Base-by-base conservation (phyloP, 2,113 vertebrate species). In the Elgaria multicarinata region DNA sequence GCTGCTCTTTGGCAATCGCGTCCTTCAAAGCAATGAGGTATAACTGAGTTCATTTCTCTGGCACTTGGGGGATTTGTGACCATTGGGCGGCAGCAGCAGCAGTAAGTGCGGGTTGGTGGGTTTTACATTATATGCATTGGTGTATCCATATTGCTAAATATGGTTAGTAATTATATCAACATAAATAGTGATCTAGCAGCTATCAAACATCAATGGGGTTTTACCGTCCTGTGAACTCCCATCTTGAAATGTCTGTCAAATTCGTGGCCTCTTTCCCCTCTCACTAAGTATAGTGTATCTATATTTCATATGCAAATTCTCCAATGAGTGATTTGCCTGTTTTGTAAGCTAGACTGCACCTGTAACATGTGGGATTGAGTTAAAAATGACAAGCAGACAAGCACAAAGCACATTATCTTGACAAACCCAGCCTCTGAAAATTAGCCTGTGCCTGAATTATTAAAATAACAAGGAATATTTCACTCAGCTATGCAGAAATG, bases 401-500 rank as follows among this genome's bases (percentile, higher is more conserved):
- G 98, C 97, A 97, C 97, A 97, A 97, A 95, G 97, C 97, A 98
- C 98, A 98, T 98, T 98, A 98, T 98, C 98, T 98, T 98, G 98
- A 98, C 98, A 99, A 98, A 98, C 97, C 97, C 97, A 97, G 97
- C 96, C 96, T 98, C 97, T 95, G 96, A 98, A 98, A 98, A 99
- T 99, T 99, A 99, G 98, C 97, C 94, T 96, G 95, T 96, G 97
- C 97, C 98, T 98, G 98, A 98, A 98, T 99, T 99, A 99, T 99
- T 99, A 98, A 99, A 99, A 98, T 99, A 99, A 98, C 98, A 98
- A 98, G 98, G 98, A 98, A 97, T 98, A 98, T 99, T 99, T 98
- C 98, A 98, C 98, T 98, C 98, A 97, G 97, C 97, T 98, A 96
- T 98, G 97, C 97, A 98, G 97, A 98, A 98, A 98, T 98, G 97